Base-by-base conservation (phyloP, 2,113 vertebrate genomes). In the Lanius collurio region DNA sequence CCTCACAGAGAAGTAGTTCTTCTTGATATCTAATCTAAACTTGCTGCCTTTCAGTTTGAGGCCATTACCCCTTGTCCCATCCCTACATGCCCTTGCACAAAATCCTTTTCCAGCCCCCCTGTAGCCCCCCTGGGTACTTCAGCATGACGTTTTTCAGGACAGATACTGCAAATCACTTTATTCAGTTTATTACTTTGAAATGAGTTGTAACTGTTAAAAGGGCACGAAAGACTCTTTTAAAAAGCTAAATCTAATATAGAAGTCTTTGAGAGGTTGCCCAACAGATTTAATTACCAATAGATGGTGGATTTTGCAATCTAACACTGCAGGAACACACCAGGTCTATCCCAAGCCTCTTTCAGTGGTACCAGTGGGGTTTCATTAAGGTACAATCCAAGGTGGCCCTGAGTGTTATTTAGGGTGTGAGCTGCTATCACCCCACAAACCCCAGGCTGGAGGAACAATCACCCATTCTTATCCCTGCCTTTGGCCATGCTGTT, bases 131-230 rank as follows among this genome's bases (percentile, higher is more conserved):
- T 11, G 31, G 52, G 24, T 35, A n/a, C 24, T 41, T 85, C 1
- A 18, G 49, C 71, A 46, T 92, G 79, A 8, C n/a, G 31, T 55
- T 95, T 89, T 75, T 87, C 50, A 41, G 69, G 47, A 64, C 22
- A 67, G 49, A 71, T 52, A 83, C 44, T 93, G 44, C 35, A 94
- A 92, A 87, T 86, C 49, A 39, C 39, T 96, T 74, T 30, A 52
- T 93, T 92, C 22, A 9, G 4, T 68, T 90, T 73, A 42, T 90
- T 91, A 37, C 71, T 79, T 50, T 81, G 52, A 85, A 96, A 95
- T 83, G 59, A 33, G 6, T 27, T 90, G 24, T 67, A 86, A 62
- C 19, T 95, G 57, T 56, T 95, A 60, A 87, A 90, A 81, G 35
- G 50, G 6, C 35, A 47, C 17, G 17, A 77, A 95, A 93, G 59